Evolutionary conservation across 1,140 invertebrate species (phyloP).

Genomic region (Manduca sexta): DNA sequence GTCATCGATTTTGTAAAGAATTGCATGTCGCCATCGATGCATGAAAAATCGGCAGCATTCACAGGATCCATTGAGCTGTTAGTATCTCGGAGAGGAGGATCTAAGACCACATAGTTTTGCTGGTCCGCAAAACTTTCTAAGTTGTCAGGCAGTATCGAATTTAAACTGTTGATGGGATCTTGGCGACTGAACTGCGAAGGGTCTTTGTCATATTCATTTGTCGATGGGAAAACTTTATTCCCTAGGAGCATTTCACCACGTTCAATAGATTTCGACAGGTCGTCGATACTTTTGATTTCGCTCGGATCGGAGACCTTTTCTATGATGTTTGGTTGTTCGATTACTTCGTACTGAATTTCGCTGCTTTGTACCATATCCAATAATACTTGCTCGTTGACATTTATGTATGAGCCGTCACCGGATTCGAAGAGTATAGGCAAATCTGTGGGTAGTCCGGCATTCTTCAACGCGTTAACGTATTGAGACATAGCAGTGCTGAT

Average conservation of each 20-base stretch:
- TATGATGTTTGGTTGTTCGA: conserved; percentile 69
- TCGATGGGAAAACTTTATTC: conserved; percentile 27
- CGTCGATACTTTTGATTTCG: conserved; percentile 68
- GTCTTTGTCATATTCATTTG: conserved; percentile 39
- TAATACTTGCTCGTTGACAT: conserved; percentile 74
- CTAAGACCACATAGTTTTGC: conserved; percentile 54
- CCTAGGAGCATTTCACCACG: conserved; percentile 57
- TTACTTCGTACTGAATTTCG: conserved; percentile 72
- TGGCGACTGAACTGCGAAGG: conserved; percentile 26
- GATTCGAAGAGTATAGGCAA: conserved; percentile 73
- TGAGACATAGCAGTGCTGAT: conserved; percentile 63
- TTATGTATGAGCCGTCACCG: conserved; percentile 73
- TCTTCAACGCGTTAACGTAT: conserved; percentile 73
- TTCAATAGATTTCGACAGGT: conserved; percentile 64
- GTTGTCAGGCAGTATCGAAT: conserved; percentile 56
- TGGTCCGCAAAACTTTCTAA: conserved; percentile 55
- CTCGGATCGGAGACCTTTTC: conserved; percentile 64
- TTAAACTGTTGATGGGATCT: conserved; percentile 55
- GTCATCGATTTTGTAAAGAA: conserved; percentile 66
- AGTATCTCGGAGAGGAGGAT: conserved; percentile 37
- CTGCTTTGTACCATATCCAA: conserved; percentile 73
- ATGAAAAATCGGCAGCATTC: conserved; percentile 52
- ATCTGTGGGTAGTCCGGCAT: conserved; percentile 72
- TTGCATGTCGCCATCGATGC: conserved; percentile 63
- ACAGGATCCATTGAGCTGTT: conserved; percentile 41